These are phyloP conservation scores for Aplocera efformata DNA, from an alignment of 2,888 invertebrate species.

Conservation along the genomic window DNA sequence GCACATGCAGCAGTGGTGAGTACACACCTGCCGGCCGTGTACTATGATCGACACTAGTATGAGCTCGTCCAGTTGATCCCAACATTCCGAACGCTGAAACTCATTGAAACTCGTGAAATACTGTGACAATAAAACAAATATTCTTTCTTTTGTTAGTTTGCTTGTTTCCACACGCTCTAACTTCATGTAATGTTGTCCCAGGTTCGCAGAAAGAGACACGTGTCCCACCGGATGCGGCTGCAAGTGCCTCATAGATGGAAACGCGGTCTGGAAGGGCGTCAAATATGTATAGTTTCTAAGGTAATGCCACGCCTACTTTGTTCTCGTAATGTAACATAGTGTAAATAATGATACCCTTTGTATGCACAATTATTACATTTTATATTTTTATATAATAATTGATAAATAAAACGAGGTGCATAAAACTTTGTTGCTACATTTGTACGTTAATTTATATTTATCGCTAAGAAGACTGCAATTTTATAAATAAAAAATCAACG, in stretches of 20 bases:
- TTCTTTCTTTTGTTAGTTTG: too few species aligned
- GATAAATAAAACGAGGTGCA: constrained; percentile 10
- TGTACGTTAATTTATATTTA: constrained; percentile 22
- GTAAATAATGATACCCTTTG: too few species aligned
- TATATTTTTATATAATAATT: constrained; percentile 3
- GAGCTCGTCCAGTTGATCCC: too few species aligned
- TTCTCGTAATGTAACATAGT: background rate
- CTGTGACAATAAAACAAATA: too few species aligned
- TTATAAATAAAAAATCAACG: constrained; percentile 50
- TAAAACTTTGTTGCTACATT: constrained; percentile 24
- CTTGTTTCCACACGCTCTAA: too few species aligned
- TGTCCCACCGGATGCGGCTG: constrained; percentile 98
- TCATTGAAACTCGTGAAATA: too few species aligned
- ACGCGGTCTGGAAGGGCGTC: constrained; percentile 61
- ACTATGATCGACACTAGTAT: too few species aligned
- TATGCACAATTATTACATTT: too few species aligned
- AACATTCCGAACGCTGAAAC: too few species aligned
- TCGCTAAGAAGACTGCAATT: constrained; percentile 48
- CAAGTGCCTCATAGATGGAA: constrained; percentile 87
- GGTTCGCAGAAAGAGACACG: constrained; percentile 82
- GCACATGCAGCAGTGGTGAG: constrained; percentile 90
- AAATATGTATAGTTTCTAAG: constrained; percentile 52
- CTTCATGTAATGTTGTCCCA: constrained; percentile 30
- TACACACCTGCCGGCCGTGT: background rate
- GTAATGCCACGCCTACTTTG: constrained; percentile 10